Base-by-base conservation (phyloP, 1,140 invertebrate genomes). In the Dreissena rostriformis region DNA sequence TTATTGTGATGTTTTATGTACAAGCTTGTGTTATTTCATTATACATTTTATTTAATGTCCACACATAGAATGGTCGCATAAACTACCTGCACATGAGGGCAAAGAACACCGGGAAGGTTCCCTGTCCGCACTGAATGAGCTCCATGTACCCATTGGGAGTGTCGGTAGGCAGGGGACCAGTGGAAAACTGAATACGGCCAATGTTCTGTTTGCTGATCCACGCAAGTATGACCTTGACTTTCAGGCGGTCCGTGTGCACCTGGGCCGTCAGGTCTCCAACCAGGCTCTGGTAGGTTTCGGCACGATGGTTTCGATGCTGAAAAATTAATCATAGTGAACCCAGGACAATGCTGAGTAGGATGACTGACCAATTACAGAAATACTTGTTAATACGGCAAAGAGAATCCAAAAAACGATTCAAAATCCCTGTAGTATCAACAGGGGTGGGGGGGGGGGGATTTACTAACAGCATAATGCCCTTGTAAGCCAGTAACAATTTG, bases 171-270 rank as follows among this genome's bases (percentile, higher is more conserved):
- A 66, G 57, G n/a, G 71, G 80, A n/a, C 53, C 66, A 15, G 71
- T 15, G 24, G n/a, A 51, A 55, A 82, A 82, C n/a, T 63, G 55
- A 0, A 82, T 51, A 51, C 65, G 57, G 15, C 80, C 80, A 19
- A 82, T 82, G 39, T 28, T 19, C 39, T 82, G 80, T 71, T 74
- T 82, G 55, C 71, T 82, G n/a, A 82, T 82, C 80, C 80, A 82
- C 8, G 72, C 71, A 39, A 82, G 29, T 26, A 82, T 82, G 4
- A 66, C 51, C 80, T 68, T 82, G 7, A 82, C 80, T n/a, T 82
- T 82, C 24, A 74, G 49, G 11, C 72, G 15, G 7, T 82, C 80
- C 12, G 71, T 66, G 8, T 75, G 39, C 7, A 82, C 2, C 28
- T 75, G n/a, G 15, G 17, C 15, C 26, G 57, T 82, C 10, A 82